Conservation (phyloP, 37 sponge, comb jelly and placozoan genomes). For the Cliona cf. orientalis region DNA sequence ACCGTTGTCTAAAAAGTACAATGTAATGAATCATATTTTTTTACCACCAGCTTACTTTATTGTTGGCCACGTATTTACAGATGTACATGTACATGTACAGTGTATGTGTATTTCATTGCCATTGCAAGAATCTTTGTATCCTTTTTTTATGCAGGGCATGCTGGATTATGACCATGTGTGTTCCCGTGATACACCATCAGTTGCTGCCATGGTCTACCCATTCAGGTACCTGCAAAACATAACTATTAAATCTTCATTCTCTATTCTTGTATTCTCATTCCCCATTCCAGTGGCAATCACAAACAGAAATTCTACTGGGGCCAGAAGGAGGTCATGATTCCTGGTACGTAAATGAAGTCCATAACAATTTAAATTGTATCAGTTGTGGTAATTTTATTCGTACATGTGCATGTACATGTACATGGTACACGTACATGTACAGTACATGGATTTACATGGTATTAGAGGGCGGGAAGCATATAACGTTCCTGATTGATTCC, state of each 20-base stretch:
- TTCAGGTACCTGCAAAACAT: constrained; percentile 90
- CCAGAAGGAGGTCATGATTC: constrained; percentile 90
- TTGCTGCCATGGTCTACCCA: constrained; percentile 96
- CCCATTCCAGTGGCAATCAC: constrained; percentile 84
- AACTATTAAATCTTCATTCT: neutral
- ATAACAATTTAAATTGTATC: neutral
- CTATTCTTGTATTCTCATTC: neutral
- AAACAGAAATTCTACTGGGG: constrained; percentile 98
- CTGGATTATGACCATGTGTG: constrained; percentile 93
- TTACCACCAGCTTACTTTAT: neutral
- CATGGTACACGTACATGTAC: no score
- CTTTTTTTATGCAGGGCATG: constrained; percentile 72
- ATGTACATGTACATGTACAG: neutral
- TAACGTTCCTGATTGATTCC: neutral
- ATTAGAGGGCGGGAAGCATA: no score
- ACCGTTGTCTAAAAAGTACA: neutral
- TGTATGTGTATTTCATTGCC: neutral
- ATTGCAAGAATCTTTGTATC: neutral
- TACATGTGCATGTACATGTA: no score
- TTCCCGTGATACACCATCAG: constrained; percentile 87
- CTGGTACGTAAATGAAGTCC: constrained; percentile 54
- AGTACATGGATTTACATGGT: no score
- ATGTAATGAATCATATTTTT: neutral
- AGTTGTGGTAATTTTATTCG: no score
- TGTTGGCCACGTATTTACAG: no score